phyloP scores from a whole-genome alignment of 2,113 vertebrate species.

The Microtus montanus region DNA sequence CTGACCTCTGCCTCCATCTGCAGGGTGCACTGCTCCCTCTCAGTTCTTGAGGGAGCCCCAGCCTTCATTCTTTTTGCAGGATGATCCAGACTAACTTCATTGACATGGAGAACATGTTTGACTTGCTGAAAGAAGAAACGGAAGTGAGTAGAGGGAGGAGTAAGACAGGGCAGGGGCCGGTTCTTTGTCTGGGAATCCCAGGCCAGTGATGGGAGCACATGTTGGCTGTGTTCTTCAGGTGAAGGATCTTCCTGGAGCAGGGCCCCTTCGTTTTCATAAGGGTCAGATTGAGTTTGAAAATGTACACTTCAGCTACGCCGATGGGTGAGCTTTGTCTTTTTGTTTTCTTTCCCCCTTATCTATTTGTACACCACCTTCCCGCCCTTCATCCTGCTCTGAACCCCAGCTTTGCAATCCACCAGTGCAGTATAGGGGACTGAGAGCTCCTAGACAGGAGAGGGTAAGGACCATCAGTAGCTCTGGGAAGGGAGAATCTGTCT shows the following conservation, averaged over 20 bases:
- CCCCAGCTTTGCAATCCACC: neutral
- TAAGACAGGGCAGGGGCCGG: neutral
- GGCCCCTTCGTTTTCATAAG: constrained; percentile 83
- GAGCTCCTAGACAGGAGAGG: neutral
- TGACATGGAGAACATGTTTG: constrained; percentile 99
- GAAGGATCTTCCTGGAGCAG: constrained; percentile 91
- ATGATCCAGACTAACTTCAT: constrained; percentile 98
- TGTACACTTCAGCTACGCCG: constrained; percentile 92
- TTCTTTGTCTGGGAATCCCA: neutral
- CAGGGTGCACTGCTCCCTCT: neutral
- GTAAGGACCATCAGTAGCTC: neutral
- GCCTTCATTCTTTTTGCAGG: constrained; percentile 81
- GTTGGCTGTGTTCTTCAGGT: constrained; percentile 85
- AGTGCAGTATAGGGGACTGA: neutral
- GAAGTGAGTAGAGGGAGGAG: constrained; percentile 86
- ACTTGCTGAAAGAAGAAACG: constrained; percentile 92
- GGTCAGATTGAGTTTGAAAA: constrained; percentile 96
- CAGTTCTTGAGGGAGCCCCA: accelerated
- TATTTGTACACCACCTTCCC: neutral
- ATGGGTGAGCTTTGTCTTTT: constrained; percentile 86
- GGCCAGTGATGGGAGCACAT: neutral
- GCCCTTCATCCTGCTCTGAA: neutral
- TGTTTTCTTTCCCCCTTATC: neutral
- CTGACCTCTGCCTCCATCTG: neutral
- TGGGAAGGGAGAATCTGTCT: neutral